Base-by-base conservation (phyloP, 2,797 vertebrate species). In the Melanotaenia pygmaea region DNA sequence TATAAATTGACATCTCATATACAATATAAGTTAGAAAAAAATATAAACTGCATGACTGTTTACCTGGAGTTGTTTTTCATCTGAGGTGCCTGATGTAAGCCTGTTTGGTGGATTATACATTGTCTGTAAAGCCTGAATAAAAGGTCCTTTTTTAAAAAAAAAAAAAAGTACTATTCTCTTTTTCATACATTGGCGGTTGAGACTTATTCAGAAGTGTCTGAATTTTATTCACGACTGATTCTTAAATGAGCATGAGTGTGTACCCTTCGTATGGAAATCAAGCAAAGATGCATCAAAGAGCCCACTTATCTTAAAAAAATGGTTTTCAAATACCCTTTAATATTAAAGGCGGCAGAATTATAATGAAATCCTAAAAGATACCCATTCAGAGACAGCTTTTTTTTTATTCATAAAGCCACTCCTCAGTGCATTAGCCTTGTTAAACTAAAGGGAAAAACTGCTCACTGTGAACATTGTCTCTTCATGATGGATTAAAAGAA, bases 41-140 rank as follows among this genome's bases (percentile, higher is more conserved):
- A 45, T 47, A 57, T 47, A 73, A 28, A 65, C 64, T 1, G 40
- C 51, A 38, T 56, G 26, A 26, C 28, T 32, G n/a, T 26, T 28
- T 71, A 72, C 57, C 35, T 45, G 20, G 4, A 71, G 38, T 14
- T 43, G 28, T 34, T 6, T 20, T 58, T 56, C 16, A n/a, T 58
- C 30, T 13, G 22, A 56, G 28, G 28, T 2, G 3, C 5, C 32
- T 54, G 18, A 58, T 59, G 5, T 69, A 26, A 64, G 45, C 16
- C 50, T 67, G 10, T 59, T 26, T 40, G 32, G 82, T 63, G 35
- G 18, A 70, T 38, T 61, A 30, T 66, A 59, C 24, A 70, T 59
- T 54, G 5, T 63, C 37, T 30, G 34, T 1, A 60, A 10, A 47
- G 12, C 4, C 24, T 47, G 38, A 86, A 67, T 87, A 75, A 84